Evolutionary conservation across 2,888 invertebrate species (phyloP).

Genomic region (Lamellibrachia columna): DNA sequence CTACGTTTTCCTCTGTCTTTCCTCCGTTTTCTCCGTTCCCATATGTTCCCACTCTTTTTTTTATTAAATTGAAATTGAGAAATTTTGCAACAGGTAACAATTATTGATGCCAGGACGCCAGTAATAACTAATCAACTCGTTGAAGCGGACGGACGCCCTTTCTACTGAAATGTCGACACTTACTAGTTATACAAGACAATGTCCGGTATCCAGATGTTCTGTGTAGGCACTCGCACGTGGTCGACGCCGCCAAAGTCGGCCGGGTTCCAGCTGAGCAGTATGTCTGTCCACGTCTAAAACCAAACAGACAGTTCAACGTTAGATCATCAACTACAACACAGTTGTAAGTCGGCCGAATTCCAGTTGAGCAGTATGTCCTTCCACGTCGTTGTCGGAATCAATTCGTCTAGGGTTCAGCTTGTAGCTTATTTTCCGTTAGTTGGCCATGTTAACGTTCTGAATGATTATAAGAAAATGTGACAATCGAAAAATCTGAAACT

Average conservation of each 20-base stretch:
- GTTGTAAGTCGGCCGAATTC: no score
- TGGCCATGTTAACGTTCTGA: not conserved
- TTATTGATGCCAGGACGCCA: no score
- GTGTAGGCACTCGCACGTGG: constrained; percentile 56
- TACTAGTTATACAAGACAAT: constrained; percentile 64
- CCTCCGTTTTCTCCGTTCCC: not conserved
- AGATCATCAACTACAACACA: not conserved
- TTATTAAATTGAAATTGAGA: not conserved
- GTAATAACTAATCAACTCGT: no score
- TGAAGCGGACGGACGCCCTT: not conserved
- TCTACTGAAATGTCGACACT: constrained; percentile 35
- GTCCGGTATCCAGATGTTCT: constrained; percentile 63
- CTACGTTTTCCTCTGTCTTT: not conserved
- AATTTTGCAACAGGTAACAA: no score
- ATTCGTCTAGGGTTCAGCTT: no score
- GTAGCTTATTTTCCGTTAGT: no score
- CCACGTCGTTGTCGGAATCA: no score
- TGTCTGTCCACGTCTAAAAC: constrained; percentile 59
- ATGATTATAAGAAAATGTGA: not conserved
- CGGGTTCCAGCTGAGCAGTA: constrained; percentile 58
- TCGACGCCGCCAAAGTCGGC: constrained; percentile 55
- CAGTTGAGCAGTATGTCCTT: no score
- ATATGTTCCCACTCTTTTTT: not conserved
- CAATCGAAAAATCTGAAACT: no score
- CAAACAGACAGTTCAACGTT: not conserved